phyloP scores from a whole-genome alignment of 2,797 vertebrate species.

The Petrocephalus sullivani region DNA sequence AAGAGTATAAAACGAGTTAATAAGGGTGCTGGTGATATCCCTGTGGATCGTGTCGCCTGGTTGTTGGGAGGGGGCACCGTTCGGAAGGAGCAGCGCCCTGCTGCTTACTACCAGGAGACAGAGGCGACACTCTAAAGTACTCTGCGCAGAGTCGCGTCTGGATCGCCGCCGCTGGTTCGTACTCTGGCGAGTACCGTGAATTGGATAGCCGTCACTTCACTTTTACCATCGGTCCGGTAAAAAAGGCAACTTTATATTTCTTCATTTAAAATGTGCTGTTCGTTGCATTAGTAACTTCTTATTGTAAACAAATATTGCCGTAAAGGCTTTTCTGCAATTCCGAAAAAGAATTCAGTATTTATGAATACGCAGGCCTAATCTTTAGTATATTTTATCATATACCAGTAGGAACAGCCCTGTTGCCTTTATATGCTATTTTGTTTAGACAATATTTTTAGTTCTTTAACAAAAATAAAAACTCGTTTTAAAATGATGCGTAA shows the following conservation, averaged over 20 bases:
- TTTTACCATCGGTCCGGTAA: not conserved
- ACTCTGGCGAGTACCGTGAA: not conserved
- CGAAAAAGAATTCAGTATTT: not conserved
- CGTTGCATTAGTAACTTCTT: not conserved
- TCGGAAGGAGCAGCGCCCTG: slow-evolving; percentile 44
- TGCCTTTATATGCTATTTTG: not conserved
- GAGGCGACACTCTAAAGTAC: not conserved
- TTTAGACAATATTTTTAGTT: not conserved
- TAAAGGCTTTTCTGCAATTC: not conserved
- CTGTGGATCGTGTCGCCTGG: slow-evolving; percentile 50
- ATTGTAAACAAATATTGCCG: not conserved
- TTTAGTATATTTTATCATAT: not conserved
- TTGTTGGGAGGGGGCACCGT: slow-evolving; percentile 50
- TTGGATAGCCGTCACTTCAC: not conserved
- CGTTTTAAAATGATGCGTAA: slow-evolving; percentile 2
- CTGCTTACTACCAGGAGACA: slow-evolving; percentile 31
- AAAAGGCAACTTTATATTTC: not conserved
- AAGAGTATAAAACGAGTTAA: slow-evolving; percentile 57
- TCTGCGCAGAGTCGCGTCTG: not conserved
- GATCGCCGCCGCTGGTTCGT: not conserved
- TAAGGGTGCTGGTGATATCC: slow-evolving; percentile 46
- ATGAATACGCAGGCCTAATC: not conserved
- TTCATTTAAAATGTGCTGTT: not conserved
- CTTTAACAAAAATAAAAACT: not conserved
- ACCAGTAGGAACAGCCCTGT: not conserved